These are phyloP conservation scores for Nipponacmea schrenckii DNA, from an alignment of 2,888 invertebrate species.

Conservation along the genomic window DNA sequence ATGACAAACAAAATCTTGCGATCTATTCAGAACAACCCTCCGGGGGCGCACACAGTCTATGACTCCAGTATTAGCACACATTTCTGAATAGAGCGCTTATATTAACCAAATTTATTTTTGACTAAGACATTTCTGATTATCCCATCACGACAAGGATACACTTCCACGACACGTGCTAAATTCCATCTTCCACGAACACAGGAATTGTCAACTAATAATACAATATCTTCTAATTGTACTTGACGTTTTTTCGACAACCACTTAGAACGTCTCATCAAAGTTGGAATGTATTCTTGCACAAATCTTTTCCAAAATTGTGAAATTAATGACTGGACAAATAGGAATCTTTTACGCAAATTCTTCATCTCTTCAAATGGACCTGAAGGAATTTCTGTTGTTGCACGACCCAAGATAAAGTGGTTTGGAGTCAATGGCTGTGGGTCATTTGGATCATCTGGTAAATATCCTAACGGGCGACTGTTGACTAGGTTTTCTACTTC, in stretches of 20 bases:
- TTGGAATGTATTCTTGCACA: conserved; percentile 19
- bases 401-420: conserved; percentile 22
- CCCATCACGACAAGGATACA: conserved; percentile 16
- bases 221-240: conserved; percentile 16
- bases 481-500: conserved; percentile 16
- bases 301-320: conserved; percentile 15
- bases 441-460: conserved; percentile 20
- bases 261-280: conserved; percentile 11
- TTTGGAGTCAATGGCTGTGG: conserved; percentile 20
- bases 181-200: conserved; percentile 8
- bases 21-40: no score
- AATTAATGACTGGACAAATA: conserved; percentile 17
- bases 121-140: conserved; percentile 4
- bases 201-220: background rate
- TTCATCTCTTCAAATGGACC: conserved; percentile 10
- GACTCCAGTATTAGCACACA: background rate
- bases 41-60: no score
- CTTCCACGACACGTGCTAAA: conserved; percentile 8
- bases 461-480: conserved; percentile 20
- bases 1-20: no score
- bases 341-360: conserved; percentile 8
- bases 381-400: conserved; percentile 11
- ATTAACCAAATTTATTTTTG: background rate
- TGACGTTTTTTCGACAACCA: conserved; percentile 15
- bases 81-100: conserved; percentile 8